Evolutionary conservation across 2,888 invertebrate species (phyloP), one percentile per base, ranked within the genome.

Genomic region (Baccha elongata): DNA sequence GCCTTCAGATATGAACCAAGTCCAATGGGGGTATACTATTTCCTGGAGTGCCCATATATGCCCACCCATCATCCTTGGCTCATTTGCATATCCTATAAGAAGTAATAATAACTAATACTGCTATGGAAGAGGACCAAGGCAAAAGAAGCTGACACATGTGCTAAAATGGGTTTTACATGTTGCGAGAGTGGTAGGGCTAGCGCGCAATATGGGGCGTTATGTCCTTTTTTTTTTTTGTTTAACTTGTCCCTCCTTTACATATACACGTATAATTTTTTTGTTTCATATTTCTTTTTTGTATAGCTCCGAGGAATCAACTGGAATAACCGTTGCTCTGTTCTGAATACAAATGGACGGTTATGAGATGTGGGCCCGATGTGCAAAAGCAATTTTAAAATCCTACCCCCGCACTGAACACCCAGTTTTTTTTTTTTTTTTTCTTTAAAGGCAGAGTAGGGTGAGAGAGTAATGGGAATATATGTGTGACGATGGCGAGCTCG

Each of bases 331-430:
- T 67, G 64, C 67, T 79, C 84, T 86, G 86, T 85, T 85, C 85
- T 86, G 86, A 86, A 86, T 86, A 86, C 86, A 86, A 86, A 86
- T 86, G 86, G 85, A 85, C 86, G 84, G 86, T 86, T 86, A 86
- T 86, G 85, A 86, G 85, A 85, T 83, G 83, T 81, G 76, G 84
- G 81, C 81, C 76, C 75, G 81, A 84, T 81, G 79, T 84, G 79
- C 79, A 84, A 79, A 79, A 84, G 75, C 84, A 80, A 84, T 84
- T 84, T 84, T 71, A 84, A 83, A 84, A 84, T 79, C 79, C 74
- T 65, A 53, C 64, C 52, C 74, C 69, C 69, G 48, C 73, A 37
- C 65, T 32, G 29, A 13, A 21, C 37, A 37, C 0, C 13, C 37
- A 37, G 40, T 13, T 44, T 44, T 13, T 8, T 10, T 13, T 37